Evolutionary conservation across 2,888 invertebrate genomes (phyloP).

Genomic region (Callosobruchus maculatus): DNA sequence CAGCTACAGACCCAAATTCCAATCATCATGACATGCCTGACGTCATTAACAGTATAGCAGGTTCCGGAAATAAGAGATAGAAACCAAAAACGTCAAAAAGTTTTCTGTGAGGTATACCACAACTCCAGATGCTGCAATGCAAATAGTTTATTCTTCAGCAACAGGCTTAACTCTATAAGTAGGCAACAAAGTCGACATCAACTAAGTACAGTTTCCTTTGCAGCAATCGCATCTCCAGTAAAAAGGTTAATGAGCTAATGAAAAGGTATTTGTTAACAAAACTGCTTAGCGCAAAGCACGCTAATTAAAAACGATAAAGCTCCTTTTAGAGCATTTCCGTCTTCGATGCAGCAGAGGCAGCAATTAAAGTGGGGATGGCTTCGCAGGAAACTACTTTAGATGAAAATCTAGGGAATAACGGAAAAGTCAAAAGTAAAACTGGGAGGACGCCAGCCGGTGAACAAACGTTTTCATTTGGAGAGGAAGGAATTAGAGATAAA

Average conservation of each 20-base stretch:
- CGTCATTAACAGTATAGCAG: no score
- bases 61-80: no score
- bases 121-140: no score
- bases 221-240: neutral
- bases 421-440: conserved; percentile 9
- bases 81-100: no score
- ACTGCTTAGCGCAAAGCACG: neutral
- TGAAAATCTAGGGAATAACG: conserved; percentile 10
- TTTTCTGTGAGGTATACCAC: no score
- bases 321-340: neutral
- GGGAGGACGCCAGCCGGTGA: neutral
- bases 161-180: neutral
- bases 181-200: neutral
- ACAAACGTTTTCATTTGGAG: conserved; percentile 1
- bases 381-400: conserved; percentile 9
- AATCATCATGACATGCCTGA: no score
- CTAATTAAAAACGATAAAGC: neutral
- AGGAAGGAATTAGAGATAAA: conserved; percentile 14
- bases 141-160: no score
- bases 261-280: neutral
- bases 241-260: neutral
- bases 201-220: neutral
- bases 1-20: no score
- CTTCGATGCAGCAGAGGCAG: neutral
- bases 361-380: neutral